Conservation (phyloP, 2,888 invertebrate species). For the Aelia acuminata region DNA sequence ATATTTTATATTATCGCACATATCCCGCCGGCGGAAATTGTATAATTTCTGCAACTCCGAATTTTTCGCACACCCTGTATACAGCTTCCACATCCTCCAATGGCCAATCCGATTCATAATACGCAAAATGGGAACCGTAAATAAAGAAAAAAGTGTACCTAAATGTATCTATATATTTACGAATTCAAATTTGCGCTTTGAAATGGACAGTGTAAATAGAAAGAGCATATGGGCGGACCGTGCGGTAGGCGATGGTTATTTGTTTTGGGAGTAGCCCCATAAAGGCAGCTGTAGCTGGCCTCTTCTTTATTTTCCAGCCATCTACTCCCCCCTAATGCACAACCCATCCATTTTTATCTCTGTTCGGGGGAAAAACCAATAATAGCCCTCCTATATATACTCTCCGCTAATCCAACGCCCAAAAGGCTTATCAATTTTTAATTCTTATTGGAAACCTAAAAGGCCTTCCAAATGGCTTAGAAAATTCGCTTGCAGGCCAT, state of each 20-base stretch:
- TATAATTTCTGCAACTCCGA: no score
- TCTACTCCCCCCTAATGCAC: constrained; percentile 43
- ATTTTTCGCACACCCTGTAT: no score
- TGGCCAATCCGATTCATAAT: no score
- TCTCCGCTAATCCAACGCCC: not conserved
- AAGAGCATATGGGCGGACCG: not conserved
- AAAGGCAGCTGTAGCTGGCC: constrained; percentile 23
- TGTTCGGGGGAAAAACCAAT: not conserved
- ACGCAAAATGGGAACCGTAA: no score
- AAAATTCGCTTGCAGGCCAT: not conserved
- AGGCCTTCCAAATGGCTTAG: not conserved
- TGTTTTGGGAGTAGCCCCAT: not conserved
- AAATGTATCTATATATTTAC: not conserved
- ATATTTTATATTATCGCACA: no score
- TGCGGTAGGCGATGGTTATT: not conserved
- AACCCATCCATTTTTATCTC: constrained; percentile 13
- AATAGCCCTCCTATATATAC: not conserved
- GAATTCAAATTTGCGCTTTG: constrained; percentile 2
- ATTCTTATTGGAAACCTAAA: not conserved
- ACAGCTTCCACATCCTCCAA: no score
- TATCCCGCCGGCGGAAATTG: no score
- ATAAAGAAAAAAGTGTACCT: no score
- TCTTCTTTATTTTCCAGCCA: constrained; percentile 32
- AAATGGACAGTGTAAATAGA: not conserved
- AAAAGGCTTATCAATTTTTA: not conserved